phyloP scores from a whole-genome alignment of 2,113 vertebrate genomes.

The Mungos mungo region DNA sequence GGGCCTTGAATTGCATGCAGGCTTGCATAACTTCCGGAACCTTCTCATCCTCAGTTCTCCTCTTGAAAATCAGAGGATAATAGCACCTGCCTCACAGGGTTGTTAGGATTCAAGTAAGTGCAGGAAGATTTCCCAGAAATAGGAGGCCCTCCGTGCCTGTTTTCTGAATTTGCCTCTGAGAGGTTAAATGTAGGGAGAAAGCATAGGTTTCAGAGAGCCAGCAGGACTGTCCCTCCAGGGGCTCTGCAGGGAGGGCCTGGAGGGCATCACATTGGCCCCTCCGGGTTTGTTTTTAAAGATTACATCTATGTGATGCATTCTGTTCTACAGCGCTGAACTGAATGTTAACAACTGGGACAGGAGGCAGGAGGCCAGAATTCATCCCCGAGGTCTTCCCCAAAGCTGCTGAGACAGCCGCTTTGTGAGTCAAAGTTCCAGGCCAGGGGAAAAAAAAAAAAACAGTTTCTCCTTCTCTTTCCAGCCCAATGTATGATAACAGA shows the following conservation, averaged over 20 bases:
- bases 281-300: slow-evolving; percentile 16
- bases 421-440: slow-evolving; percentile 37
- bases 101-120: background rate
- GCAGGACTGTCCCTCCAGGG: background rate
- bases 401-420: slow-evolving; percentile 57
- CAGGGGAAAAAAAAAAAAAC: background rate
- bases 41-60: background rate
- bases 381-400: background rate
- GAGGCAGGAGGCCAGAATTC: slow-evolving; percentile 44
- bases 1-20: background rate
- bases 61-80: background rate
- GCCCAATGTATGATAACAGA: background rate
- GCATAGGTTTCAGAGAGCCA: background rate
- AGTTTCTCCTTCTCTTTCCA: background rate
- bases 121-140: background rate
- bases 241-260: no score
- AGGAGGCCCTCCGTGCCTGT: background rate
- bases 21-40: background rate
- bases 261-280: background rate
- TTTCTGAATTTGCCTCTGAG: slow-evolving; percentile 9
- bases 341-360: slow-evolving; percentile 33
- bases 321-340: background rate
- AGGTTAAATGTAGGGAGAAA: background rate
- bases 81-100: background rate
- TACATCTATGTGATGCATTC: background rate